These are phyloP conservation scores for Scolopax mira DNA, from an alignment of 2,113 vertebrate species.

Conservation along the genomic window DNA sequence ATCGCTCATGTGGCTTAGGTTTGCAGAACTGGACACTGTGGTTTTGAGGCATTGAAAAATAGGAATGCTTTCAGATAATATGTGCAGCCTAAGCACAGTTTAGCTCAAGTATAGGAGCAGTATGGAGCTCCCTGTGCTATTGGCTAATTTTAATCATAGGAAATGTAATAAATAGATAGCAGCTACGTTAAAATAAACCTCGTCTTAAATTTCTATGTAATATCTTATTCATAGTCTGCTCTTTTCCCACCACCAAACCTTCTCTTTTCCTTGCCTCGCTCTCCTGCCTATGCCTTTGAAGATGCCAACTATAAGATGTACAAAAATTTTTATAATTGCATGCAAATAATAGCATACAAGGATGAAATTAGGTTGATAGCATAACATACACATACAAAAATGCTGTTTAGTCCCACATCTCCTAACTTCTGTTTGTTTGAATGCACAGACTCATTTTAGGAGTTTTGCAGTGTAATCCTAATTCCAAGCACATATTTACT, in stretches of 20 bases:
- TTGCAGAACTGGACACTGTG: background rate
- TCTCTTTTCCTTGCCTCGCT: background rate
- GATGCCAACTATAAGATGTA: fast-evolving
- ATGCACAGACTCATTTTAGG: background rate
- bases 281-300: background rate
- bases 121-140: background rate
- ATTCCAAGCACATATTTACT: background rate
- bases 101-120: background rate
- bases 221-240: background rate
- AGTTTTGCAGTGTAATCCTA: background rate
- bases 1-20: background rate
- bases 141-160: background rate
- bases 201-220: background rate
- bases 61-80: background rate
- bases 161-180: background rate
- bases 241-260: background rate
- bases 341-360: background rate
- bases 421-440: background rate
- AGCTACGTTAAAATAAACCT: background rate
- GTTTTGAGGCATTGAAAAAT: background rate
- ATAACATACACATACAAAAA: background rate
- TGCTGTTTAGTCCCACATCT: background rate
- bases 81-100: background rate
- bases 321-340: background rate
- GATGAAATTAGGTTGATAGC: background rate